Evolutionary conservation across 2,113 vertebrate genomes (phyloP), one percentile per base, ranked within the genome.

Genomic region (Sterrhoptilus dennistouni): DNA sequence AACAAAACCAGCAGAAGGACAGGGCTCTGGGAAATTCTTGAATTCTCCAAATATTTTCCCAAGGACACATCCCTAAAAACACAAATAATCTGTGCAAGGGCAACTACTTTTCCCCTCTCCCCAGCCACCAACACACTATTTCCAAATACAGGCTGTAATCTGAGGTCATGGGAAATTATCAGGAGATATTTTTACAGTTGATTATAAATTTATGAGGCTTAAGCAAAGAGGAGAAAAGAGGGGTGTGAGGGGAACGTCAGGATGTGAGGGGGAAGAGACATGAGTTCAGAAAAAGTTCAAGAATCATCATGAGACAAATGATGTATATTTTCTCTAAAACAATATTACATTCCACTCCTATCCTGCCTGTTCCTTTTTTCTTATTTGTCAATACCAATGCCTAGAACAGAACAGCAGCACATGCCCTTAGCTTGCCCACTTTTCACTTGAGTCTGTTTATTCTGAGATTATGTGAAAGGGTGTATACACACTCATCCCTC

Each of bases 151-250:
- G 80, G 5, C 11, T 75, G 47, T 52, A 90, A 69, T 56, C 81
- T 68, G 50, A 95, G 65, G 76, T 84, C 70, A 79, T 75, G 45
- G 83, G 87, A 96, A 97, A 93, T 87, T 24, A 89, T 53, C n/a
- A 54, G 18, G 49, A 81, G 57, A 56, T 79, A 75, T 60, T 94
- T 92, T 90, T 83, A 85, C 52, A 87, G 29, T 6, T 80, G 78
- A 91, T 10, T 40, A 88, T 38, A 89, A 93, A 85, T 6, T 92
- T 42, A 59, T 7, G 25, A 64, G 25, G 40, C 63, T 70, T 24
- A 75, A 83, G 56, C 24, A 72, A 90, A 66, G 40, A 88, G 44
- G 35, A 69, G 45, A 82, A 53, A 59, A 70, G 45, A 40, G 33
- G 6, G 13, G 3, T 6, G 2, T 35, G 28, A 29, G 13, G 19